Percentiles rank a stretch among this genome's conserved stretches.
Evolutionary conservation across 2,888 invertebrate species (phyloP).

Genomic region (Drosophila melanosoma): DNA sequence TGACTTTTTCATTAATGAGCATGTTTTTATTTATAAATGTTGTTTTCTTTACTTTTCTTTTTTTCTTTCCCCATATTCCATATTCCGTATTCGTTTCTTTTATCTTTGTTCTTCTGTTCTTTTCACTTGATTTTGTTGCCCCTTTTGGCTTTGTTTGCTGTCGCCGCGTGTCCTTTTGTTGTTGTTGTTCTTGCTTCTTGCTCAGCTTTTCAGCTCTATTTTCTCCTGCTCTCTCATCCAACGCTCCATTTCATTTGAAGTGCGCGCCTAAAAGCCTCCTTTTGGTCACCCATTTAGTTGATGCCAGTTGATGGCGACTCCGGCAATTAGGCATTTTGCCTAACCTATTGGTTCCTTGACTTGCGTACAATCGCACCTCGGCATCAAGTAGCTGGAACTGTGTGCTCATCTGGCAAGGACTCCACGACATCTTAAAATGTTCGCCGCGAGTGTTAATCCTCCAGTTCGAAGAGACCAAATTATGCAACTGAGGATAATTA

Average conservation of each 20-base stretch:
- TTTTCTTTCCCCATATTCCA: background rate
- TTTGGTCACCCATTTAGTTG: slow-evolving; percentile 69
- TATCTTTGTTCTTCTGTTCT: slow-evolving; percentile 29
- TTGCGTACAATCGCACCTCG: slow-evolving; percentile 83
- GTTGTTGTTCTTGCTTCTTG: slow-evolving; percentile 18
- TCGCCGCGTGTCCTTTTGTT: slow-evolving; percentile 4
- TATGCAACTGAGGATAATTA: background rate
- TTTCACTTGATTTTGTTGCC: slow-evolving; percentile 38
- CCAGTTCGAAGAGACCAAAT: background rate
- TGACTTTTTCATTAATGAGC: slow-evolving; percentile 80
- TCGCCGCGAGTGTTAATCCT: background rate
- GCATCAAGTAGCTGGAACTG: slow-evolving; percentile 44
- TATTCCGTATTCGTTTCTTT: slow-evolving; percentile 10
- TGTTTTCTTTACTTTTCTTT: slow-evolving; percentile 34
- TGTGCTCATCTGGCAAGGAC: slow-evolving; percentile 1
- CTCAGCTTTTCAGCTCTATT: slow-evolving; percentile 31
- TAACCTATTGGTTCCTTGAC: background rate
- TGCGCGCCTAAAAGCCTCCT: slow-evolving; percentile 58
- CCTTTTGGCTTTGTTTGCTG: slow-evolving; percentile 37
- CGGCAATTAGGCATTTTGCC: slow-evolving; percentile 6
- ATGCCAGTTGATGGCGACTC: slow-evolving; percentile 39
- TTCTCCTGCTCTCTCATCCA: slow-evolving; percentile 23
- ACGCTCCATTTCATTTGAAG: slow-evolving; percentile 79
- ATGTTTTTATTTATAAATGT: slow-evolving; percentile 80
- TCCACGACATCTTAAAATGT: background rate